Percentiles rank a stretch among this genome's conserved stretches.
Evolutionary conservation across 2,797 vertebrate species (phyloP).

Genomic region (Clarias pachynema): DNA sequence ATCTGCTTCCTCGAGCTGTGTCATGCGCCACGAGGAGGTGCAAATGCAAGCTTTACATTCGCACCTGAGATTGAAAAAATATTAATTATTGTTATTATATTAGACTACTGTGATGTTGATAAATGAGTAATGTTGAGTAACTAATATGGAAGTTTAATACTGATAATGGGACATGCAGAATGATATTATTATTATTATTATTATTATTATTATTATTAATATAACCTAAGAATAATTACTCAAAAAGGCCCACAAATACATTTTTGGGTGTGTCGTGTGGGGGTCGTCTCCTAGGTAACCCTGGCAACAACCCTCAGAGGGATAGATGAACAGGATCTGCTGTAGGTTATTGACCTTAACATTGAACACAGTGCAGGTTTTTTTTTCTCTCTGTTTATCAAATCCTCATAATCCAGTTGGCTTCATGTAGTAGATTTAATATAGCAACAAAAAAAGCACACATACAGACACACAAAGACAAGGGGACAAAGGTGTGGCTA

Average conservation of each 20-base stretch:
- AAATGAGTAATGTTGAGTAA: not conserved
- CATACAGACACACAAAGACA: not conserved
- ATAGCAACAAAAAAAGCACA: not conserved
- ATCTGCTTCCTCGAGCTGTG: slow-evolving; percentile 10
- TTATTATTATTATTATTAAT: not conserved
- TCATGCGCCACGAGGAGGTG: not conserved
- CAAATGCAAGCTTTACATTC: not conserved
- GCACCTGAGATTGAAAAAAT: not conserved
- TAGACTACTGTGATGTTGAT: not conserved
- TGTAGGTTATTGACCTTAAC: slow-evolving; percentile 34
- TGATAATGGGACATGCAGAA: not conserved
- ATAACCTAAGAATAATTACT: not conserved
- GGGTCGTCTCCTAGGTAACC: slow-evolving; percentile 10
- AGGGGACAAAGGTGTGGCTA: not conserved
- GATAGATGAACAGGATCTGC: slow-evolving; percentile 15
- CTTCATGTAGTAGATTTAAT: slow-evolving; percentile 4
- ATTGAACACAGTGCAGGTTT: not conserved
- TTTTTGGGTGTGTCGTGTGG: not conserved
- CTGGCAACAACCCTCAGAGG: slow-evolving; percentile 19
- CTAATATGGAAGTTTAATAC: not conserved
- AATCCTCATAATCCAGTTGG: not conserved
- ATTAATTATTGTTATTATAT: not conserved
- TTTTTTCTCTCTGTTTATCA: not conserved
- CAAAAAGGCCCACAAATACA: not conserved
- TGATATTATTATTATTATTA: not conserved